phyloP scores from a whole-genome alignment of 2,797 vertebrate species.

The Alcedo atthis region DNA sequence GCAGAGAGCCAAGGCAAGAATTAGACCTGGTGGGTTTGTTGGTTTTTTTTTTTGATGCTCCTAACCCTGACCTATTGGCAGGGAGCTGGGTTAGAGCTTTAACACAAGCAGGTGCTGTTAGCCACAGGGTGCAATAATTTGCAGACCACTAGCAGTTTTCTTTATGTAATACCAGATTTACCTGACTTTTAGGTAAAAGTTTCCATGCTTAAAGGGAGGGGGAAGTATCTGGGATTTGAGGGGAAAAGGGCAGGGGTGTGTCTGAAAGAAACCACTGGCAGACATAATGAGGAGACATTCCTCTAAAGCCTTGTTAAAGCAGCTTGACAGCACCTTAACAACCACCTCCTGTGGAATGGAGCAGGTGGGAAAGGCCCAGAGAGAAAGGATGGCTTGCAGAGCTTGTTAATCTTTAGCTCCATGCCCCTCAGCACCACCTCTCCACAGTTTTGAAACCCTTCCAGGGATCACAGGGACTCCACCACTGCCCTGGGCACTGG shows the following conservation, averaged over 20 bases:
- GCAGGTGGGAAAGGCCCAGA: background rate
- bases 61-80: background rate
- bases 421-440: background rate
- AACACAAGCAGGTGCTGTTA: background rate
- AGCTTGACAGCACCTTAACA: background rate
- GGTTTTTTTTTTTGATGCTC: background rate
- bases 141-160: background rate
- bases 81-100: fast-evolving
- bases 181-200: background rate
- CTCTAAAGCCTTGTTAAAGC: background rate
- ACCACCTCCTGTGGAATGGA: background rate
- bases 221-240: background rate
- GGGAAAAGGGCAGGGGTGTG: background rate
- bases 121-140: background rate
- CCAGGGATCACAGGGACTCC: background rate
- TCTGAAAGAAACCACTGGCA: background rate
- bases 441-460: background rate
- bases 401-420: background rate
- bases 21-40: background rate
- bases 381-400: background rate
- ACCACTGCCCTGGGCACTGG: background rate
- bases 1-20: background rate
- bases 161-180: background rate
- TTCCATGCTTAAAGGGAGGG: background rate
- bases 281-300: background rate